Base-by-base conservation (phyloP, 2,888 invertebrate species). In the Xestoiulus laeticollis region DNA sequence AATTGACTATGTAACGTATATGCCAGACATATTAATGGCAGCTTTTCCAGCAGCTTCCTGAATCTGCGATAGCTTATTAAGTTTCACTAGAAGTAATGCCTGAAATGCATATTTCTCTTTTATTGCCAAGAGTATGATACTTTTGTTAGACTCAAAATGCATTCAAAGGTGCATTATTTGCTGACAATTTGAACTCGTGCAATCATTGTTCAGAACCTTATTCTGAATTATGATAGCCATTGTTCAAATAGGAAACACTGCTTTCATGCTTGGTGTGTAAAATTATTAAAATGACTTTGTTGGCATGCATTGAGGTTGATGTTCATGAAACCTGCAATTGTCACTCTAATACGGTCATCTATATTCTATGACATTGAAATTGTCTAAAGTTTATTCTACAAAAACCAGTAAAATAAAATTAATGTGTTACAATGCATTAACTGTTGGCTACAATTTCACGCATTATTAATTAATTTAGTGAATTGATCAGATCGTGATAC, bases 211-310 rank as follows among this genome's bases (percentile, higher is more conserved):
- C 12, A 26, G 30, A 14, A 78, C 3, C 30, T 30, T 26, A 78
- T 78, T 78, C 30, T 16, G 78, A 32, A 78, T 78, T 78, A 30
- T 30, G 78, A 78, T 16, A 4, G 1, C 16, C 16, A 78, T 78
- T 78, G 78, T 78, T 78, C 30, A 78, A 78, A 78, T 78, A 78
- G 30, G 4, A 78, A 78, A 30, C 30, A 30, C 78, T 78, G 30
- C 78, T 3, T 16, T 78, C 12, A 78, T 30, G 68, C 26, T 26
- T 68, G 68, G 10, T 68, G 22, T 26, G 1, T 26, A 8, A 68
- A 26, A 68, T 26, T 26, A 26, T 26, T 68, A 26, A 68, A 6
- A 22, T 6, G 5, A 6, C 6, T 59, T n/a, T 22, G 30, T 30
- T 4, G 14, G 78, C 22, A 22, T 22, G 0, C 48, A 48, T 38